Evolutionary conservation across 2,113 vertebrate genomes (phyloP).

Genomic region (Periophthalmodon schlosseri): DNA sequence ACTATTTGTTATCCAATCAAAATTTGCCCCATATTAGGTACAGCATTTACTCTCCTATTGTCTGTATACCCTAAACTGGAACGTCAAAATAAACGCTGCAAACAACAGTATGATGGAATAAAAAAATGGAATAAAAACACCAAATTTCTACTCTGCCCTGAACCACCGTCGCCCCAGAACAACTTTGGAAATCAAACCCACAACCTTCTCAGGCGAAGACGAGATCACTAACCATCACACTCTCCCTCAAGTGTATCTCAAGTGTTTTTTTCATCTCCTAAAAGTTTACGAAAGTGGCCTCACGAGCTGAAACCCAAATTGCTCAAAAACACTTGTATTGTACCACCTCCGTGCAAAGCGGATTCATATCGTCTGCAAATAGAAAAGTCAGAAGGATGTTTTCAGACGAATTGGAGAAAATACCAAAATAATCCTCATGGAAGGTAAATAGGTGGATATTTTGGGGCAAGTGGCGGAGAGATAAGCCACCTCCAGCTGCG

Average conservation of each 20-base stretch:
- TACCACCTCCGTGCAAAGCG: slow-evolving; percentile 45
- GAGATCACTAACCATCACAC: not conserved
- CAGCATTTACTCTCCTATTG: too few species aligned
- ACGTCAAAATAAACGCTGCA: too few species aligned
- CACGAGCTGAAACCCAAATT: slow-evolving; percentile 34
- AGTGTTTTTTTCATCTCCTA: slow-evolving; percentile 3
- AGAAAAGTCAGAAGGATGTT: slow-evolving; percentile 12
- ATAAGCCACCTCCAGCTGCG: slow-evolving; percentile 53
- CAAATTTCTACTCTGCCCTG: too few species aligned
- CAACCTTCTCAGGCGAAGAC: not conserved
- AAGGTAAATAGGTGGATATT: slow-evolving; percentile 61
- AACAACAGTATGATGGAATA: too few species aligned
- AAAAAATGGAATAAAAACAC: too few species aligned
- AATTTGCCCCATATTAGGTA: too few species aligned
- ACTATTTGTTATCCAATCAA: too few species aligned
- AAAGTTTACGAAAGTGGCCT: slow-evolving; percentile 52
- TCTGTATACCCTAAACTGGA: too few species aligned
- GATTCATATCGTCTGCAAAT: slow-evolving; percentile 43
- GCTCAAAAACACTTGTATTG: slow-evolving; percentile 38
- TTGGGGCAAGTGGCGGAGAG: slow-evolving; percentile 45
- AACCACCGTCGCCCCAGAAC: too few species aligned
- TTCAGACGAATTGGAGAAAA: slow-evolving; percentile 57
- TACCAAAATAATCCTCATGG: slow-evolving; percentile 60
- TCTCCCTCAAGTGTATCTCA: not conserved
- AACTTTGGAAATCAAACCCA: not conserved